Evolutionary conservation across 2,888 invertebrate genomes (phyloP).

Genomic region (Panzeria rudis): DNA sequence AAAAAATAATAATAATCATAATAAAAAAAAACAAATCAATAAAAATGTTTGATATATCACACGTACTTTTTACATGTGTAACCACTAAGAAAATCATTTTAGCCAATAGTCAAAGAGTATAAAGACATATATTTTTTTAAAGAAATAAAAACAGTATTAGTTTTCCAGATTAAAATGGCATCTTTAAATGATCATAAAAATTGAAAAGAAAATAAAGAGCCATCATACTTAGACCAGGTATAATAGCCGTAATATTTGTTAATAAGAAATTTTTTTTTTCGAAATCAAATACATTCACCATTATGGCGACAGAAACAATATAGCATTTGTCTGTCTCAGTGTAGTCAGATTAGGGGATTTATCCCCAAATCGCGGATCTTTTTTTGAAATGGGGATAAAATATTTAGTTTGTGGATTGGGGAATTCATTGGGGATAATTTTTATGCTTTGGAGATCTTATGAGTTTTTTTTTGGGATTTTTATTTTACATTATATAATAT

Average conservation of each 20-base stretch:
- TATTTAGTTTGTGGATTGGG: too few relatives aligned
- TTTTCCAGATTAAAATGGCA: conserved; percentile 37
- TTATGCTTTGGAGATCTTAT: too few relatives aligned
- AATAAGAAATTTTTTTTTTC: conserved; percentile 46
- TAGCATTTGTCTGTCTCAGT: too few relatives aligned
- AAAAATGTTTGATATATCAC: conserved; percentile 62
- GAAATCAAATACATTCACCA: background rate
- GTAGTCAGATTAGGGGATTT: too few relatives aligned
- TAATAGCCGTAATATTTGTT: conserved; percentile 45
- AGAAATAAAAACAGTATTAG: background rate
- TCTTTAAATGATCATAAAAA: conserved; percentile 59
- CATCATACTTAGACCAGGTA: background rate
- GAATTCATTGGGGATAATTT: too few relatives aligned
- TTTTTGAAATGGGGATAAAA: too few relatives aligned
- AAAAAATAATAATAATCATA: background rate
- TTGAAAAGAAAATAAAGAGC: conserved; percentile 31
- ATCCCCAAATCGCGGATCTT: too few relatives aligned
- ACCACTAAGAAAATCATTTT: conserved; percentile 52
- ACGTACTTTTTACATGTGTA: conserved; percentile 50
- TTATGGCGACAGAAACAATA: too few relatives aligned
- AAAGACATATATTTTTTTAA: conserved; percentile 14
- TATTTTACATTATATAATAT: too few relatives aligned
- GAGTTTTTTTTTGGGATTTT: too few relatives aligned
- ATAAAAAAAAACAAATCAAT: conserved; percentile 33
- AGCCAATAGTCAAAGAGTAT: conserved; percentile 17